Evolutionary conservation across 2,797 vertebrate species (phyloP).

Genomic region (Novumbra hubbsi): DNA sequence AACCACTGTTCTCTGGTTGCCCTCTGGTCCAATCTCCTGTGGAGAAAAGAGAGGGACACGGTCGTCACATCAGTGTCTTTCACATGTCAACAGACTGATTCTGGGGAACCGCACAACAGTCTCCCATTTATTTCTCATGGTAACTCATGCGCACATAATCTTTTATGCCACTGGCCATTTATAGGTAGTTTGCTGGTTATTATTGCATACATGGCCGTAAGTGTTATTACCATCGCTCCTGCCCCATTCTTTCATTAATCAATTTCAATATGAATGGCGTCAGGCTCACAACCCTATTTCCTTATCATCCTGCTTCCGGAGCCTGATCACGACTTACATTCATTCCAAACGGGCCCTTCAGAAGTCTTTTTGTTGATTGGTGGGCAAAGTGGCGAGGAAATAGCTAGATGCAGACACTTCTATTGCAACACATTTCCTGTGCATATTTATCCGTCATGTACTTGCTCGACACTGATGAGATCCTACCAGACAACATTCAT

Average conservation of each 20-base stretch:
- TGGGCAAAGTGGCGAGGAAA: slow-evolving; percentile 2
- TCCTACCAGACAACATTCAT: slow-evolving; percentile 23
- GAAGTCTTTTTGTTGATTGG: neutral
- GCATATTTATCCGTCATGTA: slow-evolving; percentile 36
- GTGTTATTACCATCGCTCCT: neutral
- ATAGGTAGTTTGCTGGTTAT: neutral
- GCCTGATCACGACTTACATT: slow-evolving; percentile 7
- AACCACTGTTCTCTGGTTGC: too few species aligned
- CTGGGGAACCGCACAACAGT: slow-evolving; percentile 6
- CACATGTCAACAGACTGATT: slow-evolving; percentile 6
- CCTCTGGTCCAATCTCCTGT: slow-evolving; percentile 37
- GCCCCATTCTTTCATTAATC: neutral
- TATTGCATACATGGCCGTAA: neutral
- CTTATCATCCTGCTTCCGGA: slow-evolving; percentile 5
- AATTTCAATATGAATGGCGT: slow-evolving; percentile 7
- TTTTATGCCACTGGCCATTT: neutral
- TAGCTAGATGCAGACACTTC: neutral
- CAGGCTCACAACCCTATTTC: too few species aligned
- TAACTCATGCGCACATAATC: slow-evolving; percentile 8
- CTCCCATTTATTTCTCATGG: slow-evolving; percentile 4
- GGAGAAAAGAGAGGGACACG: slow-evolving; percentile 44
- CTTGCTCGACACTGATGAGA: slow-evolving; percentile 23
- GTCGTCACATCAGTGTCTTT: slow-evolving; percentile 27
- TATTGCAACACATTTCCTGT: slow-evolving; percentile 37
- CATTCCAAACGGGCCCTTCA: slow-evolving; percentile 7